Conservation (phyloP, 2,888 invertebrate genomes). For the Coenonympha arcania region DNA sequence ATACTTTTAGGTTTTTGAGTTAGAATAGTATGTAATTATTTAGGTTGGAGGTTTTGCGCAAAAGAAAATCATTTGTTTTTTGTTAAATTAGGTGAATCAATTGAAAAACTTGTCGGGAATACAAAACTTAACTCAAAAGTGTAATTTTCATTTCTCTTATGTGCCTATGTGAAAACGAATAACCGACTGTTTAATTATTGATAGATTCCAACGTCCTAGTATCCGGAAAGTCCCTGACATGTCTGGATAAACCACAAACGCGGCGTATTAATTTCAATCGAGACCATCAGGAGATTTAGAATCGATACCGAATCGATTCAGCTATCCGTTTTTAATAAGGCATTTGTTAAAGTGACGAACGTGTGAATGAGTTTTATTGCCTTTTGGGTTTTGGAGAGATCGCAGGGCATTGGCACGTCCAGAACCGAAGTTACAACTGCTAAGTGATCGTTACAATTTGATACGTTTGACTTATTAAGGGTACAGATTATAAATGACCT, state of each 20-base stretch:
- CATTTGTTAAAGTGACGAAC: constrained; percentile 67
- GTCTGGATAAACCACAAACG: not conserved
- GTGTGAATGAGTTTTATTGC: constrained; percentile 71
- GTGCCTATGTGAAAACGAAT: too few species aligned
- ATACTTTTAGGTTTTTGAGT: too few species aligned
- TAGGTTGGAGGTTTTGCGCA: too few species aligned
- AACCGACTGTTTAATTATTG: too few species aligned
- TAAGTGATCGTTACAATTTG: constrained; percentile 14
- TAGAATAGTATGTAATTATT: too few species aligned
- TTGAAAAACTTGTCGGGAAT: too few species aligned
- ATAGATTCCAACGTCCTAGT: too few species aligned
- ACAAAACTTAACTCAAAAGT: too few species aligned
- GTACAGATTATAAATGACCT: not conserved
- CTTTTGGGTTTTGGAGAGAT: constrained; percentile 55
- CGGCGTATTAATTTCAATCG: constrained; percentile 51
- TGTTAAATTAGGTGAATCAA: too few species aligned
- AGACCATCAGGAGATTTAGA: constrained; percentile 38
- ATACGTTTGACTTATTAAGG: constrained; percentile 14
- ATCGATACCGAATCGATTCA: constrained; percentile 47
- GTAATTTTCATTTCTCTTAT: too few species aligned
- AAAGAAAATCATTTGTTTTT: too few species aligned
- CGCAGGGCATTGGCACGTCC: constrained; percentile 59
- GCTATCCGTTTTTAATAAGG: constrained; percentile 67
- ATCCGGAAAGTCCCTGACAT: not conserved
- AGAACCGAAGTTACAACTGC: constrained; percentile 38